Evolutionary conservation across 2,888 invertebrate genomes (phyloP), one percentile per base, ranked within the genome.

Genomic region (Endomychus coccineus): DNA sequence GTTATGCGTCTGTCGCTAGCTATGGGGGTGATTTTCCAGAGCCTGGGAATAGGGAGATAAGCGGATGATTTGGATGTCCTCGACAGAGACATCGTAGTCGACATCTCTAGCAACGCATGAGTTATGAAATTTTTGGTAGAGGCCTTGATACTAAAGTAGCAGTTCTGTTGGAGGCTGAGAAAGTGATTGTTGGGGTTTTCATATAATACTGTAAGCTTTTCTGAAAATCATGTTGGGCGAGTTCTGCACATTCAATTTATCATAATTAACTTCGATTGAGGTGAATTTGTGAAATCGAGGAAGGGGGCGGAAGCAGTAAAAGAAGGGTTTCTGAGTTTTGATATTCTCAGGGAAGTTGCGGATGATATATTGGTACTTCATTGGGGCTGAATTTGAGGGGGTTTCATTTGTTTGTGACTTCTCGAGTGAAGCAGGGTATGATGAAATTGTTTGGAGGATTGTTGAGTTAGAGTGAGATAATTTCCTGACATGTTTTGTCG

Each of bases 11-110:
- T 19, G 6, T 19, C n/a, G n/a, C 6, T 25, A 11, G 25, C 6
- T n/a, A 9, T 25, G n/a, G 25, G 10, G 25, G 10, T 25, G 6
- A 25, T 25, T 25, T 10, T 25, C 25, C 25, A 25, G 25, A 6
- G 10, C 10, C 10, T 25, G 25, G 6, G 11, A 10, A 19, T 6
- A 7, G 6, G 6, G 6, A 19, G 6, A 19, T n/a, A 19, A n/a
- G 6, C n/a, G 6, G 6, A 6, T 19, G 6, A 7, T 6, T 19
- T 19, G 6, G 6, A 25, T 11, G 5, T 25, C 25, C 25, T 25
- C 25, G 7, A 25, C 10, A 11, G 25, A n/a, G 25, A 9, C 6
- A 11, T 25, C 25, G 6, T 9, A 10, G 6, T 5, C 7, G 7
- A 25, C 10, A 10, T 7, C 5, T 25, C 10, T 25, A 10, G 11